Evolutionary conservation across 2,797 vertebrate species (phyloP).

Genomic region (Eulemur mongoz): DNA sequence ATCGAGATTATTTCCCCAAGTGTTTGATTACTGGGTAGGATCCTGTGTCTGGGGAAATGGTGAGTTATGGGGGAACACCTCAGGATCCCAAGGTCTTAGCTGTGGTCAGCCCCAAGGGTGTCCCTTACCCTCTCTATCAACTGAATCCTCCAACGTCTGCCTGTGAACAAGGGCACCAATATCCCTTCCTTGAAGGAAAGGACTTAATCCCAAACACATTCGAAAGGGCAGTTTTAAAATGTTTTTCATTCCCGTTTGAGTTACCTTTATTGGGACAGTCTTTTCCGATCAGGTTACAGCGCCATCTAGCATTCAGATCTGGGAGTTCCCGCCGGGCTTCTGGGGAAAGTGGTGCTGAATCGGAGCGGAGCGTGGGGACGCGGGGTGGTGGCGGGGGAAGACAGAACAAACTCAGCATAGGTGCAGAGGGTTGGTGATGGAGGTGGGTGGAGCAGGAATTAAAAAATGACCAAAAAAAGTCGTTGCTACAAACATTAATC

Average conservation of each 20-base stretch:
- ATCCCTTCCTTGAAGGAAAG: background rate
- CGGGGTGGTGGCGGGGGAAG: background rate
- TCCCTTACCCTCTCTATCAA: background rate
- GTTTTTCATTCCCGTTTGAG: background rate
- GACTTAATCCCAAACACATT: background rate
- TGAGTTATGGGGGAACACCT: background rate
- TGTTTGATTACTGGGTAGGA: background rate
- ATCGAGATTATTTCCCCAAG: background rate
- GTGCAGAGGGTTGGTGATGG: too few species aligned
- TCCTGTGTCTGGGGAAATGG: background rate
- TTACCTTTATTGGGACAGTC: background rate
- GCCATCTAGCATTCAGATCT: conserved; percentile 68
- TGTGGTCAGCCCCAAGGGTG: background rate
- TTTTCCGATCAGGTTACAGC: conserved; percentile 47
- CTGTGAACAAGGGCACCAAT: background rate
- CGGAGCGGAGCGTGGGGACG: background rate
- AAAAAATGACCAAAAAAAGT: background rate
- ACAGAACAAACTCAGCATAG: background rate
- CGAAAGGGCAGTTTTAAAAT: background rate
- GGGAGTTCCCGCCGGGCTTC: background rate
- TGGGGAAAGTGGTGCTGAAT: too few species aligned
- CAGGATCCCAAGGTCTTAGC: background rate
- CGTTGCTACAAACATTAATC: background rate
- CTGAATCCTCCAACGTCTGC: background rate
- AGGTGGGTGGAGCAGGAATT: background rate